A percentile compares a stretch with the other conserved stretches of the same genome.
These are phyloP conservation scores for Leptopilina syphax DNA, from an alignment of 2,888 invertebrate species.

Conservation along the genomic window DNA sequence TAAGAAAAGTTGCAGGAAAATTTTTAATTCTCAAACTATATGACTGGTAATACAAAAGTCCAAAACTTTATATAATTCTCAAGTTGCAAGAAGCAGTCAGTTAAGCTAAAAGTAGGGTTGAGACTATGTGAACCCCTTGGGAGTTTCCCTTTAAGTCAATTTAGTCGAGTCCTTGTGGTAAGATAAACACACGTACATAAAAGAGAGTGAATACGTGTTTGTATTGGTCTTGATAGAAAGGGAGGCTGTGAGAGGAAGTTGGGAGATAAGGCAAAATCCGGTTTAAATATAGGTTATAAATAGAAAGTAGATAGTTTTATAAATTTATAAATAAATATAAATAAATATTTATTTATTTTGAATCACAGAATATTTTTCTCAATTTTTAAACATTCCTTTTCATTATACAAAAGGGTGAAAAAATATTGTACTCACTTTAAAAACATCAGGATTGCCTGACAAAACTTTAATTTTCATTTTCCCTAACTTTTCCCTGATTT, in stretches of 20 bases:
- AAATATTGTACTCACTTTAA: too few species aligned
- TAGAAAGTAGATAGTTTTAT: neutral
- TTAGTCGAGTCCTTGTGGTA: slow-evolving; percentile 27
- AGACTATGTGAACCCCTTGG: slow-evolving; percentile 6
- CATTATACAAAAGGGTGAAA: too few species aligned
- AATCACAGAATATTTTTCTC: too few species aligned
- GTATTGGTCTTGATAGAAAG: neutral
- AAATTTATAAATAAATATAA: neutral
- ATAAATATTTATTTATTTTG: too few species aligned
- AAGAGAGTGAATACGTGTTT: neutral
- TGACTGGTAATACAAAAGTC: neutral
- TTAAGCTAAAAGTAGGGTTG: neutral
- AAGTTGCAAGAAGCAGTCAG: neutral
- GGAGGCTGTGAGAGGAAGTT: neutral
- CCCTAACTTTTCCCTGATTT: too few species aligned
- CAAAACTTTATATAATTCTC: slow-evolving; percentile 7
- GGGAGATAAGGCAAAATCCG: slow-evolving; percentile 19
- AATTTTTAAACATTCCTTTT: too few species aligned
- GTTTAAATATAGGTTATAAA: neutral
- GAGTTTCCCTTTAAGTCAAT: slow-evolving; percentile 22
- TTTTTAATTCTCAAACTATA: slow-evolving; percentile 4
- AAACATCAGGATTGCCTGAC: too few species aligned
- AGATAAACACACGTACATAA: slow-evolving; percentile 14
- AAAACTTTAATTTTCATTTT: too few species aligned
- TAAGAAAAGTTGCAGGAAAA: neutral